Base-by-base conservation (phyloP, 23 tunicate species). In the Botrylloides violaceus region DNA sequence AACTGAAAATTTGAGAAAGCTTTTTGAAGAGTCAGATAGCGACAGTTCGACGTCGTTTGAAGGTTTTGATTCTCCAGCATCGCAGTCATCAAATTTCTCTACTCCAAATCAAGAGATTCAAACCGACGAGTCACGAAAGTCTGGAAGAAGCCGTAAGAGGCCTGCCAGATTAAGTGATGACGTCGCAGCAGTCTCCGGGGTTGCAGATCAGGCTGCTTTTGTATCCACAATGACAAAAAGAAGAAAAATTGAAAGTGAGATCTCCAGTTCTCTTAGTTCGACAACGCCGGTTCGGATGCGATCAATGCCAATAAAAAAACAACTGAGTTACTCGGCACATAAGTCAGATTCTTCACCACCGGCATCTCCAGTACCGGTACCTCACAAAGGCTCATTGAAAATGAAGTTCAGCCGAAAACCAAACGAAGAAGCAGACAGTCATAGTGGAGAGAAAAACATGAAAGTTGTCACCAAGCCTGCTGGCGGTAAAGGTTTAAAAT, bases 11-110 rank as follows among this genome's bases (percentile, higher is more conserved):
- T 75, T 87, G 2, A 59, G 74, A 20, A 74, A 87, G 60, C 25
- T 87, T 3, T 87, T 87, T 59, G 76, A 80, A 28, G 80, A 87
- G 3, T 80, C 95, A 1, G 86, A 87, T 64, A 80, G 84, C 53
- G 95, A 87, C 37, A 80, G 72, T 58, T 63, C 74, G 2, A 84
- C 65, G 20, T 76, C 82, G 15, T 87, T 87, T 76, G 65, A 80
- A 66, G 83, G 83, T 1, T 79, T 79, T 58, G 83, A 79, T 70
- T 32, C 66, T 7, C 65, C 76, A 23, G 38, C 55, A 3, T 36
- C 23, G 15, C 3, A 18, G 0, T 37, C 34, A 19, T 9, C 12
- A 43, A 15, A 43, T 15, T 0, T 7, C 47, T 36, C 74, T 0
- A 20, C 24, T 19, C 36, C 58, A 20, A 31, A 18, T 4, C 3